A percentile compares a stretch with the other conserved stretches of the same genome.
phyloP scores from a whole-genome alignment of 92 coral and sea anemone species.

The Bergia sp. region DNA sequence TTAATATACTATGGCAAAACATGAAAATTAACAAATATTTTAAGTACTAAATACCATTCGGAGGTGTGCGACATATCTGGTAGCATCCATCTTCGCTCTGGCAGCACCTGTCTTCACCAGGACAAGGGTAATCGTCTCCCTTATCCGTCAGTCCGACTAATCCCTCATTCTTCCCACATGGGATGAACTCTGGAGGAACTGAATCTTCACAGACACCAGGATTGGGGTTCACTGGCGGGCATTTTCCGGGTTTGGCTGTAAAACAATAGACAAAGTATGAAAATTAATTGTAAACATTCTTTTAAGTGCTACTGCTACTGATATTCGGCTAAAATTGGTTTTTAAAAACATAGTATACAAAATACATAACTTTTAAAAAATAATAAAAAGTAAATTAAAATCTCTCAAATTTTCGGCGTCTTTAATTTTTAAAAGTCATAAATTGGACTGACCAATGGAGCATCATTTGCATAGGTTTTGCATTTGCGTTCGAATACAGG shows the following conservation, averaged over 20 bases:
- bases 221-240: conserved; percentile 46
- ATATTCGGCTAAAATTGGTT: too few relatives aligned
- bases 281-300: neutral
- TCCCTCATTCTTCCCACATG: conserved; percentile 55
- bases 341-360: too few relatives aligned
- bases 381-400: too few relatives aligned
- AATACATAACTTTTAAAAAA: too few relatives aligned
- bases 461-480: too few relatives aligned
- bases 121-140: conserved; percentile 73
- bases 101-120: conserved; percentile 79
- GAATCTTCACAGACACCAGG: conserved; percentile 28
- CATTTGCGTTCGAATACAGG: too few relatives aligned
- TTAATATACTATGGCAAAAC: neutral
- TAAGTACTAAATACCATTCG: conserved; percentile 46
- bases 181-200: conserved; percentile 52
- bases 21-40: neutral
- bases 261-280: neutral
- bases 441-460: too few relatives aligned
- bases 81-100: conserved; percentile 57
- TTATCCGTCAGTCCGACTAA: conserved; percentile 27
- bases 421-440: too few relatives aligned
- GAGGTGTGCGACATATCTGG: conserved; percentile 57
- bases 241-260: conserved; percentile 64
- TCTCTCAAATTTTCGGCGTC: too few relatives aligned
- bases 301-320: too few relatives aligned